phyloP scores from a whole-genome alignment of 64 coral and sea anemone species.

The Pocillopora damicornis region DNA sequence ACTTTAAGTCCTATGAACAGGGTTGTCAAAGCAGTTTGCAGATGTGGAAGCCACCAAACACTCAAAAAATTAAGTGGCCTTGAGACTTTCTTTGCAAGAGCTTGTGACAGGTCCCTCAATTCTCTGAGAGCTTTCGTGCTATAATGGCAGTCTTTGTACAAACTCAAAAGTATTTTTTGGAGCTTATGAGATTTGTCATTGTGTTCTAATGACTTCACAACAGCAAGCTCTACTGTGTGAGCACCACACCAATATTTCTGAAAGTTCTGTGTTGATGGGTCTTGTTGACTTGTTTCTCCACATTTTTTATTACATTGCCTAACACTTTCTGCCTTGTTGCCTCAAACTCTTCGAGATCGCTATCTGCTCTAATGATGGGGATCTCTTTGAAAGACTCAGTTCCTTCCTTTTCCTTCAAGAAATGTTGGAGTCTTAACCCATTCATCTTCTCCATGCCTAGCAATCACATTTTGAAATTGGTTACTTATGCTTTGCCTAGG shows the following conservation, averaged over 20 bases:
- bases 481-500: neutral
- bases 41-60: conserved; percentile 54
- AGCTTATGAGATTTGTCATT: conserved; percentile 21
- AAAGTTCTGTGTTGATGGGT: conserved; percentile 19
- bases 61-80: conserved; percentile 41
- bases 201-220: conserved; percentile 38
- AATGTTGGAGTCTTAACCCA: conserved; percentile 3
- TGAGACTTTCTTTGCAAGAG: conserved; percentile 26
- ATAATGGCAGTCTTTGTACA: conserved; percentile 54
- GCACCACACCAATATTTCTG: conserved; percentile 40
- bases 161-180: conserved; percentile 15
- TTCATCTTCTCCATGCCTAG: conserved; percentile 10
- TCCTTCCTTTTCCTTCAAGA: conserved; percentile 2
- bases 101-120: conserved; percentile 40
- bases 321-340: conserved; percentile 4
- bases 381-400: conserved; percentile 4
- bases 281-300: neutral
- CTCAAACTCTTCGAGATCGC: conserved; percentile 12
- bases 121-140: conserved; percentile 47
- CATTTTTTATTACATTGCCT: neutral
- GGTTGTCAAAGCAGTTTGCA: conserved; percentile 24
- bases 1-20: conserved; percentile 11
- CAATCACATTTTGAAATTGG: conserved; percentile 12
- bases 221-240: conserved; percentile 56
- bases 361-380: neutral